Evolutionary conservation across 2,113 vertebrate species (phyloP), one percentile per base, ranked within the genome.

Genomic region (Coturnix japonica): DNA sequence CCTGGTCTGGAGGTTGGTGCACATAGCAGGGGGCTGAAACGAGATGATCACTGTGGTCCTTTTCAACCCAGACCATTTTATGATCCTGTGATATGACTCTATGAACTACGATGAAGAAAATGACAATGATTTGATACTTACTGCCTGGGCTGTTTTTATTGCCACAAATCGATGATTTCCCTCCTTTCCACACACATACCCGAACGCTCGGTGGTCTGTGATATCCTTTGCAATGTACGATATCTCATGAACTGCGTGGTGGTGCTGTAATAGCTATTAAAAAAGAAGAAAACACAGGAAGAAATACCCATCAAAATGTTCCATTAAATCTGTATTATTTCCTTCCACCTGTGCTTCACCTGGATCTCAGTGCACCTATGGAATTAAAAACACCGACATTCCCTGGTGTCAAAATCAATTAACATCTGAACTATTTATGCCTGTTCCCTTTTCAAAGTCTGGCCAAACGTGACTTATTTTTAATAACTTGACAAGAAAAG

Each of bases 201-300:
- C 99, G 41, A 99, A 99, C 18, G 99, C 99, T 93, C 99, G 97
- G 97, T 99, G 99, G 97, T 99, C 99, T 47, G 99, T 99, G 97
- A 99, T 99, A 93, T 99, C 99, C 98, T 99, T 99, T 25, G 99
- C 99, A 1, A 99, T 99, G 98, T 99, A 99, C 88, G 99, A 99
- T 96, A 99, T 99, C 97, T 99, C 99, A 33, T 99, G 99, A 97
- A 99, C 99, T 81, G 99, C 99, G 84, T 99, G 99, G 88, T 99
- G 99, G 92, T 99, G 99, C 95, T 99, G 99, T 85, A 99, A 98
- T 77, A 99, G 98, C 99, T 99, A 86, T 12, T 47, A 61, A 91
- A 80, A 88, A 80, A 30, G 51, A 53, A 53, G 26, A 94, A 39
- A 66, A 9, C 6, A 80, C n/a, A 95, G n/a, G 3, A 60, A 81